Evolutionary conservation across 2,888 invertebrate genomes (phyloP), one percentile per base, ranked within the genome.

Genomic region (Ischnura elegans): DNA sequence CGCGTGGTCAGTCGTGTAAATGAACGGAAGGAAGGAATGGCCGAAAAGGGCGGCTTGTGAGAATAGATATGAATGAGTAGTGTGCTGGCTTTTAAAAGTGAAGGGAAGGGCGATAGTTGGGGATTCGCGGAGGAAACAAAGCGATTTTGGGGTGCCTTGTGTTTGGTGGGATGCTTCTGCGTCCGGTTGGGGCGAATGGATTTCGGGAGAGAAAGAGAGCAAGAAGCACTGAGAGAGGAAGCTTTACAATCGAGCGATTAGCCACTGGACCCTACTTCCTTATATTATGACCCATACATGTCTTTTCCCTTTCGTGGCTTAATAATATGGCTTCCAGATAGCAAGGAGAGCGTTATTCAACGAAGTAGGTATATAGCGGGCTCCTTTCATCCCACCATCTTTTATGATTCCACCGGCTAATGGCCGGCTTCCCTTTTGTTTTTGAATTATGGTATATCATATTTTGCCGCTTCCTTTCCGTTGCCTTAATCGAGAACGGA

Each of bases 61-160:
- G 43, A 90, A 66, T 42, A 61, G 90, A 90, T 55, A 90, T 43
- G 61, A 66, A 43, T 76, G 76, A 36, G 29, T 13, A 8, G 19
- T 51, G 8, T 43, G 55, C 25, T 25, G 43, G 90, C 43, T 61
- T 90, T 76, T 90, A 61, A 61, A 36, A 42, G 43, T 61, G 61
- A 43, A 46, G 45, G 86, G 46, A 42, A 21, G 85, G 19, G 51
- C 51, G 13, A 51, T 5, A 16, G 86, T 45, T 21, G 86, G 43
- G 8, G 46, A 42, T 76, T 76, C 76, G 36, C 36, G 42, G 90
- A 61, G 61, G 61, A 61, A 90, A 90, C 90, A 90, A 90, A 90
- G 43, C 61, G 43, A 90, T 55, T 36, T 43, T 13, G 61, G 51
- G 51, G 87, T 6, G n/a, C 29, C 43, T 51, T 42, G 19, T 5